phyloP scores from a whole-genome alignment of 2,797 vertebrate genomes.

The Anas bernieri region DNA sequence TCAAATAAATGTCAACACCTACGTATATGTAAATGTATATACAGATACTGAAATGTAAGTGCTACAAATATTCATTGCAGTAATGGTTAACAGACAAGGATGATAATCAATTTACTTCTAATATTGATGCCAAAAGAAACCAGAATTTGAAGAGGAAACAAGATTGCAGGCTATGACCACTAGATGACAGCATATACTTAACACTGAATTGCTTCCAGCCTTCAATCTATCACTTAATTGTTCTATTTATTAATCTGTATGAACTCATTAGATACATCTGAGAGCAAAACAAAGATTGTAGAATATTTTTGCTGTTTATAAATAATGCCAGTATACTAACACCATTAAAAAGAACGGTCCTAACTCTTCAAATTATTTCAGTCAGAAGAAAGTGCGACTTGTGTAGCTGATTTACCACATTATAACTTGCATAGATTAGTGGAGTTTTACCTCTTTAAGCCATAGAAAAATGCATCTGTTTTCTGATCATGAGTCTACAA shows the following conservation, averaged over 20 bases:
- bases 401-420: not conserved
- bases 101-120: not conserved
- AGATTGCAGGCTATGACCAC: not conserved
- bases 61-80: not conserved
- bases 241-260: not conserved
- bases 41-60: too few species aligned
- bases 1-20: too few species aligned
- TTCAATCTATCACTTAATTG: not conserved
- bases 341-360: not conserved
- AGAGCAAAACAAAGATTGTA: not conserved
- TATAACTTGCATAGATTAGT: not conserved
- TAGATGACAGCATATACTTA: slow-evolving; percentile 29
- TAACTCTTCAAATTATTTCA: not conserved
- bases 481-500: not conserved
- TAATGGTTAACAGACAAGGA: not conserved
- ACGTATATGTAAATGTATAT: too few species aligned
- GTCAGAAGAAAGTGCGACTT: not conserved
- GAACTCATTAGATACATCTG: not conserved
- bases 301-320: not conserved
- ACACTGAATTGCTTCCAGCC: not conserved
- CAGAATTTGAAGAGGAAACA: not conserved
- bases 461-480: not conserved
- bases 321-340: not conserved
- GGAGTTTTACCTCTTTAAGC: not conserved
- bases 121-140: not conserved